Evolutionary conservation across 2,888 invertebrate genomes (phyloP), one percentile per base, ranked within the genome.

Genomic region (Hyles lineata): DNA sequence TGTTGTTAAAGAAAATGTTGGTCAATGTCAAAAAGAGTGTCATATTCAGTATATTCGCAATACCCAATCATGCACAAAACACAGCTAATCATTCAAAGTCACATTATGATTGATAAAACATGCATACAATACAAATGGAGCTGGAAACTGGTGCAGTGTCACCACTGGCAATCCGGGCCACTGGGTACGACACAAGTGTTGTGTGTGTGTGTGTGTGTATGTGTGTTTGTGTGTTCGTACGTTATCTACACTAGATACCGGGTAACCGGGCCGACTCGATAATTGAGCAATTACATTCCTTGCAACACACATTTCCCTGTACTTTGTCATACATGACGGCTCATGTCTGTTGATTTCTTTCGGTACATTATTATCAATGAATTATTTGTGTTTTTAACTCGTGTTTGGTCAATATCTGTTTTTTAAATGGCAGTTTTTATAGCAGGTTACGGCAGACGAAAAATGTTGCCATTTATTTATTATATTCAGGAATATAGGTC

Each of bases 241-340:
- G 76, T 79, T 84, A 82, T 84, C 79, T 79, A 76, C 78, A 76
- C 82, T 78, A 85, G 82, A 87, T 84, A 85, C 80, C 78, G 80
- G 78, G 79, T 81, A 87, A 84, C 85, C 82, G 82, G 85, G 79
- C 81, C 85, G 82, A 80, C 81, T 78, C 78, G 83, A 85, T 91
- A 90, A 92, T 92, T 91, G 90, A 91, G 90, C 90, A 90, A 91
- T 92, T 90, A 89, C 85, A 89, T 89, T 87, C 83, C 85, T 87
- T 84, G 85, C 88, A 85, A 88, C 88, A 88, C 85, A 82, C 76
- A 77, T 78, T 78, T 79, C 74, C 74, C 76, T 74, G 67, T 71
- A 74, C 69, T 74, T 69, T 71, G 70, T 70, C 72, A 32, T 50
- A 50, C 25, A 60, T 43, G 52, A 29, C 32, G 52, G 50, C 71